A percentile compares a stretch with the other conserved stretches of the same genome.
These are phyloP conservation scores for Aspidiotus rigidus DNA, from an alignment of 2,888 invertebrate genomes.

Conservation along the genomic window DNA sequence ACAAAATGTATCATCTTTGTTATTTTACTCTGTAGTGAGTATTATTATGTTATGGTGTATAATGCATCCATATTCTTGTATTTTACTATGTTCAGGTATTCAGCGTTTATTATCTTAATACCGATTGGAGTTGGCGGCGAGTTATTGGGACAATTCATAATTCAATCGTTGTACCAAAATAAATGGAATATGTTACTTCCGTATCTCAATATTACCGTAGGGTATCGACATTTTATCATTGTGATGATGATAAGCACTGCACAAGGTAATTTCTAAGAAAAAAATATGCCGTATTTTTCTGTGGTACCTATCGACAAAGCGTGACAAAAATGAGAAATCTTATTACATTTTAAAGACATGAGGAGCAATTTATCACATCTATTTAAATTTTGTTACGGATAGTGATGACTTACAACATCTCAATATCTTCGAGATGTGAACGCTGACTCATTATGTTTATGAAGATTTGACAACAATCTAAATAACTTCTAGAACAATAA, in stretches of 20 bases:
- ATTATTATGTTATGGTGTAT: too few relatives aligned
- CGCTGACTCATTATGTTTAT: too few relatives aligned
- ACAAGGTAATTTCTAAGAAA: constrained; percentile 9
- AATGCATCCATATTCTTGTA: too few relatives aligned
- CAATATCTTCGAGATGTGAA: too few relatives aligned
- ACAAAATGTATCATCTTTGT: not conserved
- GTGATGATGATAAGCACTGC: constrained; percentile 15
- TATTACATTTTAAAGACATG: not conserved
- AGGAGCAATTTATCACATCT: not conserved
- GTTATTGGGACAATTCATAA: constrained; percentile 25
- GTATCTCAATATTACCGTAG: constrained; percentile 7
- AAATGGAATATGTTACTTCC: constrained; percentile 18
- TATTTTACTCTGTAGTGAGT: too few relatives aligned
- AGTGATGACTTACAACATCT: too few relatives aligned
- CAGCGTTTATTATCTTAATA: constrained; percentile 19
- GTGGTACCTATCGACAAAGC: too few relatives aligned
- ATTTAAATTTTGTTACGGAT: not conserved
- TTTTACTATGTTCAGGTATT: constrained; percentile 11
- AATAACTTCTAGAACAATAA: too few relatives aligned
- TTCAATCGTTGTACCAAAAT: constrained; percentile 21
- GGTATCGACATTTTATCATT: constrained; percentile 27
- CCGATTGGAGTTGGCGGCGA: constrained; percentile 27
- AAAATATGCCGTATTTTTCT: not conserved
- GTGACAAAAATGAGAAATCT: too few relatives aligned
- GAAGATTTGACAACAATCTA: too few relatives aligned